A percentile compares a stretch with the other conserved stretches of the same genome.
phyloP scores from a whole-genome alignment of 2,113 vertebrate genomes.

The Aldabrachelys gigantea region DNA sequence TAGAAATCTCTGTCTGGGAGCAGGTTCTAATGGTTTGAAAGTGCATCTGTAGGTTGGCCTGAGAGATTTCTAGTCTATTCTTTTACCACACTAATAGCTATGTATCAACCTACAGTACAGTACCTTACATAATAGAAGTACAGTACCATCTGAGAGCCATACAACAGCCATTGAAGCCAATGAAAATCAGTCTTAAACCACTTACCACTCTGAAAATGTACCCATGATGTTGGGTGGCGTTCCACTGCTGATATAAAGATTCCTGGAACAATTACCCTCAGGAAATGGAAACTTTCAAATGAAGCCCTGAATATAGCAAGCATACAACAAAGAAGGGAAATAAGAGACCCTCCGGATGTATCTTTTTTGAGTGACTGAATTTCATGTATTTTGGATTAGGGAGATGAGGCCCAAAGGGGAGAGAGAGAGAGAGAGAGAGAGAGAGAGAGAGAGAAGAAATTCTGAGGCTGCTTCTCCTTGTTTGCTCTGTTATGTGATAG shows the following conservation, averaged over 20 bases:
- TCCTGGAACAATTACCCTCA: neutral
- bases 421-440: neutral
- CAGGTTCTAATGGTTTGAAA: neutral
- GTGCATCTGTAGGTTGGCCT: neutral
- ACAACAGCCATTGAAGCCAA: neutral
- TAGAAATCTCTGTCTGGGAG: neutral
- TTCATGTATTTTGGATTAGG: slow-evolving; percentile 68
- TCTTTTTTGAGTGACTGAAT: slow-evolving; percentile 55
- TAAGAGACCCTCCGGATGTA: slow-evolving; percentile 38
- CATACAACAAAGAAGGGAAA: slow-evolving; percentile 40
- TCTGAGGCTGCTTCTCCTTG: slow-evolving; percentile 45
- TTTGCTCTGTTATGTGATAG: slow-evolving; percentile 43
- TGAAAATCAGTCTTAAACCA: neutral
- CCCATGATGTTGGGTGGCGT: neutral
- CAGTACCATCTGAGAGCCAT: neutral
- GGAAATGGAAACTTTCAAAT: neutral
- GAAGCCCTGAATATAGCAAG: slow-evolving; percentile 21
- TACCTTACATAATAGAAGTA: neutral
- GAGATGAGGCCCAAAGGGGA: slow-evolving; percentile 1
- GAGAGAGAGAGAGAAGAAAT: slow-evolving; percentile 22
- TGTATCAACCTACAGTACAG: neutral
- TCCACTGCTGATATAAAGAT: neutral
- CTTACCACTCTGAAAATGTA: slow-evolving; percentile 4
- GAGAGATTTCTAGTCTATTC: neutral
- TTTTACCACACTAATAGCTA: neutral